A percentile compares a stretch with the other conserved stretches of the same genome.
Conservation (phyloP, 2,888 invertebrate species). For the Dysmachus trigonus region DNA sequence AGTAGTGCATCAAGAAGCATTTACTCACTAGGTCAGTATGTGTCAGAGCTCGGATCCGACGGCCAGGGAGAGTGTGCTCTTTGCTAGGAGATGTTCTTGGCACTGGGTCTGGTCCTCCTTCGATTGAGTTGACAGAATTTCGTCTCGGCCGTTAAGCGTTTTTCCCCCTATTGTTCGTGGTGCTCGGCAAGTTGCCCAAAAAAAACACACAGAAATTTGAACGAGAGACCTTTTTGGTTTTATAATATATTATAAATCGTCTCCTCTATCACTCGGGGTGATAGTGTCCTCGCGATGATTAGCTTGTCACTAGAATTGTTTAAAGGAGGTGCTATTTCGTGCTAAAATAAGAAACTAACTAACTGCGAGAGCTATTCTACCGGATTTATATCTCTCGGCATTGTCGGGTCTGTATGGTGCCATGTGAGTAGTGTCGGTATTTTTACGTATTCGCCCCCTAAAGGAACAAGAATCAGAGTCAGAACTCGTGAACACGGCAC, state of each 20-base stretch:
- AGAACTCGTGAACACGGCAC: neutral
- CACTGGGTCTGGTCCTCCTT: neutral
- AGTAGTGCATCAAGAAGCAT: slow-evolving; percentile 2
- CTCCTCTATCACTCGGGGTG: neutral
- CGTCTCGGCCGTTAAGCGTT: neutral
- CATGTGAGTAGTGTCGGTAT: neutral
- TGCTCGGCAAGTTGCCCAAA: slow-evolving; percentile 25
- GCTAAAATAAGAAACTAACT: slow-evolving; percentile 2
- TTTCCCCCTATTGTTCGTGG: slow-evolving; percentile 2
- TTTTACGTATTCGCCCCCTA: slow-evolving; percentile 2
- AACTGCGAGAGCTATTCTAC: neutral
- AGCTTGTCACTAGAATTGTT: neutral
- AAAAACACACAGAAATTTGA: neutral
- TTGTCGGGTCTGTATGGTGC: neutral
- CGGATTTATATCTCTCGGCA: neutral
- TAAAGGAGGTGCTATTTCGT: neutral
- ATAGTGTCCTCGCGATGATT: neutral
- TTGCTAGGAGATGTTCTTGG: neutral
- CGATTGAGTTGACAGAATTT: slow-evolving; percentile 19
- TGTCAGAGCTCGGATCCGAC: slow-evolving; percentile 16
- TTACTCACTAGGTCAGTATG: slow-evolving; percentile 31
- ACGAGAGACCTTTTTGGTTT: neutral
- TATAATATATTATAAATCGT: no score
- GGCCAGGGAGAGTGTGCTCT: neutral
- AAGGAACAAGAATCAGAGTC: neutral